Evolutionary conservation across 2,113 vertebrate species (phyloP).

Genomic region (Sander lucioperca): DNA sequence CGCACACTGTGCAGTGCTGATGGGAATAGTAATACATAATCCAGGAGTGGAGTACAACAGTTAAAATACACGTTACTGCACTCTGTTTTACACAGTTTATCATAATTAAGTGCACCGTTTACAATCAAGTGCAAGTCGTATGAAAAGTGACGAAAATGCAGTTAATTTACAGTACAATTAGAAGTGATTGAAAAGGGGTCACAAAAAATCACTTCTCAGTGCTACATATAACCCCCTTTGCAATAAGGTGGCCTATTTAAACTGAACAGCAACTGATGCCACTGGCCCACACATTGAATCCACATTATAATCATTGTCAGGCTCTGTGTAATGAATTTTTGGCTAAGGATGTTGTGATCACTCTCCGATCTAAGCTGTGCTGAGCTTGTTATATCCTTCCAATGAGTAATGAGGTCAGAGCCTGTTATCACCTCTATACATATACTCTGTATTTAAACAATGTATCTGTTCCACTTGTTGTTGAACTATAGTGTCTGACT

Average conservation of each 20-base stretch:
- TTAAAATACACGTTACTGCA: not conserved
- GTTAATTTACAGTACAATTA: not conserved
- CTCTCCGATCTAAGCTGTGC: not conserved
- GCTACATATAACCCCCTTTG: not conserved
- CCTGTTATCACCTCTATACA: not conserved
- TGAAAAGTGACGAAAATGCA: not conserved
- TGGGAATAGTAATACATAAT: not conserved
- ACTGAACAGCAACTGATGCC: not conserved
- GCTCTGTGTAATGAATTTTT: not conserved
- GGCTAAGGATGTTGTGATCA: not conserved
- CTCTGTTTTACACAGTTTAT: not conserved
- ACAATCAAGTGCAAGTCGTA: not conserved
- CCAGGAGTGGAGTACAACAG: not conserved
- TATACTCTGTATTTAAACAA: slow-evolving; percentile 16
- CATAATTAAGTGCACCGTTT: not conserved
- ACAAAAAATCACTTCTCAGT: not conserved
- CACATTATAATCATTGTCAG: not conserved
- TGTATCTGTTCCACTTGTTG: slow-evolving; percentile 25
- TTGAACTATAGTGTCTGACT: not conserved
- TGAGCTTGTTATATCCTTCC: not conserved
- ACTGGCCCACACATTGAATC: not conserved
- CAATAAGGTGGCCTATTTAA: not conserved
- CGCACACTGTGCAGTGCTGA: not conserved
- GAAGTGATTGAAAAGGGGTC: not conserved
- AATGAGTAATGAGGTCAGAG: slow-evolving; percentile 10